These are phyloP conservation scores for Cydia amplana DNA, from an alignment of 1,140 invertebrate genomes.

Conservation along the genomic window DNA sequence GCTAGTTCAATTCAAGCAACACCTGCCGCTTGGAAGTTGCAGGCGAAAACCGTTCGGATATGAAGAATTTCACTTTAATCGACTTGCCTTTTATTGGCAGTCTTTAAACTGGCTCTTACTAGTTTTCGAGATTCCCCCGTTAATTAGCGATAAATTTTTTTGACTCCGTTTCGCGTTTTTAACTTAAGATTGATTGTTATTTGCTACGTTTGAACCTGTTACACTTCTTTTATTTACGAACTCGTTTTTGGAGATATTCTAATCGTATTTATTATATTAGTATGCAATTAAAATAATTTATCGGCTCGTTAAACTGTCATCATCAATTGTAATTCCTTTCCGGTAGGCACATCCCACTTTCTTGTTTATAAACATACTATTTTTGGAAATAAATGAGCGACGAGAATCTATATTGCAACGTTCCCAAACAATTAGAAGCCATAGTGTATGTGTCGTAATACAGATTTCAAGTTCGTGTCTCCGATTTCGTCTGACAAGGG, in stretches of 20 bases:
- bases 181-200: conserved; percentile 1
- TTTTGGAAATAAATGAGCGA: background rate
- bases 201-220: background rate
- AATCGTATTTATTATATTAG: conserved; percentile 3
- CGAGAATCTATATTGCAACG: background rate
- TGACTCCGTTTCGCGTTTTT: background rate
- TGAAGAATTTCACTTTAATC: conserved; percentile 26
- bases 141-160: conserved; percentile 17
- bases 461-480: conserved; percentile 20
- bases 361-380: conserved; percentile 16
- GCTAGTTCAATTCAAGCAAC: conserved; percentile 22
- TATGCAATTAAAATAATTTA: conserved; percentile 18
- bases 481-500: conserved; percentile 24
- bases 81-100: conserved; percentile 23
- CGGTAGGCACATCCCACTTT: background rate
- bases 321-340: conserved; percentile 23
- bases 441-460: background rate
- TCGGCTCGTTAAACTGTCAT: conserved; percentile 20
- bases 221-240: conserved; percentile 13
- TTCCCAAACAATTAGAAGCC: conserved; percentile 2
- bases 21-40: conserved; percentile 3
- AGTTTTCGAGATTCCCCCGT: conserved; percentile 13
- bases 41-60: conserved; percentile 1
- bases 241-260: conserved; percentile 12
- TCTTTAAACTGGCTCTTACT: background rate